These are phyloP conservation scores for Halocynthia roretzi DNA, from an alignment of 23 tunicate species.

Conservation along the genomic window DNA sequence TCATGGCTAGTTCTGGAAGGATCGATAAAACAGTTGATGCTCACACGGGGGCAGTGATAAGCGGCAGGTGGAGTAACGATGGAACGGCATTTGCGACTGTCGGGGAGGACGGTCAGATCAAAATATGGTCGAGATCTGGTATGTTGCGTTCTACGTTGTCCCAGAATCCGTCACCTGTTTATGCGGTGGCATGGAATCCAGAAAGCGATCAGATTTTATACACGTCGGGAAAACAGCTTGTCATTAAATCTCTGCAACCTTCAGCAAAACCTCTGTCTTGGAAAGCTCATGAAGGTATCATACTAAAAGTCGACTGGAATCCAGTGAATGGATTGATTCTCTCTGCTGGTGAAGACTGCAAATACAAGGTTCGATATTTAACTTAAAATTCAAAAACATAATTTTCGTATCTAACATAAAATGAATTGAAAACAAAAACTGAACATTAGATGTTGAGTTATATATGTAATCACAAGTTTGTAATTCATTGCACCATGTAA, in stretches of 20 bases:
- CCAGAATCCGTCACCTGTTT: constrained; percentile 49
- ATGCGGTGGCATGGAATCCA: constrained; percentile 88
- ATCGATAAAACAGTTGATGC: constrained; percentile 84
- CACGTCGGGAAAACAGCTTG: constrained; percentile 70
- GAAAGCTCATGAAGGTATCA: constrained; percentile 95
- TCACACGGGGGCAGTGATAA: constrained; percentile 77
- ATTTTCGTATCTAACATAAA: too few relatives aligned
- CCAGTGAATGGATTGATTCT: constrained; percentile 52
- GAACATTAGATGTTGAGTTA: too few relatives aligned
- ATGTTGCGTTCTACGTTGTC: constrained; percentile 79
- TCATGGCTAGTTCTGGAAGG: constrained; percentile 59
- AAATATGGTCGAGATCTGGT: constrained; percentile 93
- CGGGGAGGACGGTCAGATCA: constrained; percentile 96
- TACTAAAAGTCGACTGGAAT: constrained; percentile 68
- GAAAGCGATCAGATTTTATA: constrained; percentile 74
- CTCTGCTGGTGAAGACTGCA: constrained; percentile 98
- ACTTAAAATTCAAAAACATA: too few relatives aligned
- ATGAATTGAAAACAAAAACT: too few relatives aligned
- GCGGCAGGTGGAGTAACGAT: constrained; percentile 90
- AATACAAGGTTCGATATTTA: constrained; percentile 42
- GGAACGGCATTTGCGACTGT: constrained; percentile 79
- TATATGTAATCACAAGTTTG: too few relatives aligned
- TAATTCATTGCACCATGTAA: too few relatives aligned
- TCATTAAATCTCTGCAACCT: constrained; percentile 82
- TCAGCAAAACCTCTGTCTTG: constrained; percentile 66